phyloP scores from a whole-genome alignment of 2,888 invertebrate genomes.

The Silvanus unidentatus region DNA sequence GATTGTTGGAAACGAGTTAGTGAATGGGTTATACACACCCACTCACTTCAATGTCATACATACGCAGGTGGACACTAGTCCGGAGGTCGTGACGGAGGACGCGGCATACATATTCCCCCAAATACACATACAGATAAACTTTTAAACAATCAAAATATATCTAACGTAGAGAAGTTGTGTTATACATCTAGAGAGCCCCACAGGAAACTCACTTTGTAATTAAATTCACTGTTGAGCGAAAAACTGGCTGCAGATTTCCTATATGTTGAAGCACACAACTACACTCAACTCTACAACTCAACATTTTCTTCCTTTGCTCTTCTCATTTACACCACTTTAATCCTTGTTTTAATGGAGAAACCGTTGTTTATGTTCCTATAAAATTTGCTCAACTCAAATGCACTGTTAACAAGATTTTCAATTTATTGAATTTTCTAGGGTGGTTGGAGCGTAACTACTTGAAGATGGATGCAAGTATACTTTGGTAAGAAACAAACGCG shows the following conservation, averaged over 20 bases:
- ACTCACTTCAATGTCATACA: constrained; percentile 42
- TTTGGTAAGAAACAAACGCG: constrained; percentile 12
- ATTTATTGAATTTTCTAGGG: too few relatives aligned
- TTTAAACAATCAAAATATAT: too few relatives aligned
- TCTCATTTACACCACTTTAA: too few relatives aligned
- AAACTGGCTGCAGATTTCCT: constrained; percentile 9
- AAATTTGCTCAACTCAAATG: too few relatives aligned
- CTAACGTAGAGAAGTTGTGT: constrained; percentile 12
- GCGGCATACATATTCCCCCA: constrained; percentile 22
- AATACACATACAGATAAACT: constrained; percentile 9
- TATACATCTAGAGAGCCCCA: background rate
- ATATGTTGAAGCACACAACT: background rate
- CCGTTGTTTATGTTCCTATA: too few relatives aligned
- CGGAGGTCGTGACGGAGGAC: constrained; percentile 24
- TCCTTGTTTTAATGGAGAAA: too few relatives aligned
- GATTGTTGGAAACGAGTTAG: constrained; percentile 27
- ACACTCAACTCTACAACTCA: constrained; percentile 9
- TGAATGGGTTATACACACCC: constrained; percentile 38
- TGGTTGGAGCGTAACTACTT: too few relatives aligned
- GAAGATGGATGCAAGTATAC: too few relatives aligned
- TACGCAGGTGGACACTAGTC: constrained; percentile 33
- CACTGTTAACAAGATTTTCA: too few relatives aligned
- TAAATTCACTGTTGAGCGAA: constrained; percentile 15
- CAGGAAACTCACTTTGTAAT: constrained; percentile 24
- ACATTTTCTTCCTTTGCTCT: constrained; percentile 13